A percentile compares a stretch with the other conserved stretches of the same genome.
Conservation (phyloP, 2,888 invertebrate genomes). For the Rhaphigaster nebulosa region DNA sequence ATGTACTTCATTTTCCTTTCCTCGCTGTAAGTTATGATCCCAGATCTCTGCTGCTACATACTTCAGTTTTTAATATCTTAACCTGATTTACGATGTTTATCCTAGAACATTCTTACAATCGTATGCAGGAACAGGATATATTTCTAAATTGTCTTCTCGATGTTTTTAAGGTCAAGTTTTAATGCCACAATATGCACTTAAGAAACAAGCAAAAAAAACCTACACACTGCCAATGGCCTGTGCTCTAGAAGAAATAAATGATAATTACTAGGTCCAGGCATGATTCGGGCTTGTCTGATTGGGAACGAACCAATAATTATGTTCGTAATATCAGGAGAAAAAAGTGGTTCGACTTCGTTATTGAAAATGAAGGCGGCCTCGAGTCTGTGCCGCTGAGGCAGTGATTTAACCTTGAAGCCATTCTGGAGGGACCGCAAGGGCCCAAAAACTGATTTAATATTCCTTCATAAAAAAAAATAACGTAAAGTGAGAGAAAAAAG, state of each 20-base stretch:
- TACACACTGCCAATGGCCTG: background rate
- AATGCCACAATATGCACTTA: too few species aligned
- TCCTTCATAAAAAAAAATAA: too few species aligned
- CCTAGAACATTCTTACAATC: too few species aligned
- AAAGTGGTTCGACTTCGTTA: background rate
- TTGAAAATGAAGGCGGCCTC: background rate
- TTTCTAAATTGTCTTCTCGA: too few species aligned
- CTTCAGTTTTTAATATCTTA: too few species aligned
- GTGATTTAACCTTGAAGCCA: background rate
- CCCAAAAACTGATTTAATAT: background rate
- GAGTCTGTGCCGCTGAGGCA: background rate
- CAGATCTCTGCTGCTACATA: too few species aligned
- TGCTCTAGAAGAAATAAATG: background rate
- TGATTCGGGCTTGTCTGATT: background rate
- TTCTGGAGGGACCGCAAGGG: background rate
- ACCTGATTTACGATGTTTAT: too few species aligned
- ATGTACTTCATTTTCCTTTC: too few species aligned
- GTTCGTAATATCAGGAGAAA: background rate
- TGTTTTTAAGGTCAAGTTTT: too few species aligned
- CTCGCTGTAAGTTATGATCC: too few species aligned
- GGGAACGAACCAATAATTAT: background rate
- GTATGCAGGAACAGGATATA: too few species aligned
- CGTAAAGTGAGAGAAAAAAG: too few species aligned
- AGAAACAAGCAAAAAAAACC: background rate
- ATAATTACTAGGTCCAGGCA: background rate